Base-by-base conservation (phyloP, 2,888 invertebrate species). In the Diarsia dahlii region DNA sequence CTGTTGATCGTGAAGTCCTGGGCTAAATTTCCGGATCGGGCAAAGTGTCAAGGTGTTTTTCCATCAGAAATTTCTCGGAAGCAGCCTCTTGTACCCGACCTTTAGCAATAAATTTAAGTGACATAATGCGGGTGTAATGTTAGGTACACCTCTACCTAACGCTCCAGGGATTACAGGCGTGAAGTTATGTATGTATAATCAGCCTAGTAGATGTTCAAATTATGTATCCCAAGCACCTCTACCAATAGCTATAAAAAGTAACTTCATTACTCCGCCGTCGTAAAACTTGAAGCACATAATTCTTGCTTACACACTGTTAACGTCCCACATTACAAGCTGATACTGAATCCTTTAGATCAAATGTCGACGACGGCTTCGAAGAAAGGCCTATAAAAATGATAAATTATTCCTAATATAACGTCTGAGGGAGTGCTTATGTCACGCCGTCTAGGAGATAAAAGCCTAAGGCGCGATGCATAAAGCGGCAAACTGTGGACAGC, bases 381-480 rank as follows among this genome's bases (percentile, higher is more conserved):
- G 89, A 87, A 81, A 65, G 71, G 86, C 84, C 87, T 83, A 89
- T 90, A 91, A 90, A 90, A 88, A 84, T 90, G 88, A 91, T 90
- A 87, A 75, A 78, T 74, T 78, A 76, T 78, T 76, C 67, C 67
- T 78, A 76, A 67, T 78, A 81, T 81, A 18, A 74, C 46, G 18
- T 75, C 56, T 50, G 75, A 63, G 18, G 18, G 66, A 75, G 54
- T 46, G 34, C 34, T 60, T 8, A 67, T 34, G 63, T 67, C 65
- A 50, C 56, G 50, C 2, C 1, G 15, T 20, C 39, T 64, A 23
- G 34, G 28, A 71, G 46, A 34, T 48, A 56, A 48, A 74, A 63
- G n/a, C 54, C 46, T 75, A 77, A 73, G 66, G 68, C 74, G 23
- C 12, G 9, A 65, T 54, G 23, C 20, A 20, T 10, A 63, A n/a